These are phyloP conservation scores for Sericinus montela DNA, from an alignment of 2,888 invertebrate genomes.

Conservation along the genomic window DNA sequence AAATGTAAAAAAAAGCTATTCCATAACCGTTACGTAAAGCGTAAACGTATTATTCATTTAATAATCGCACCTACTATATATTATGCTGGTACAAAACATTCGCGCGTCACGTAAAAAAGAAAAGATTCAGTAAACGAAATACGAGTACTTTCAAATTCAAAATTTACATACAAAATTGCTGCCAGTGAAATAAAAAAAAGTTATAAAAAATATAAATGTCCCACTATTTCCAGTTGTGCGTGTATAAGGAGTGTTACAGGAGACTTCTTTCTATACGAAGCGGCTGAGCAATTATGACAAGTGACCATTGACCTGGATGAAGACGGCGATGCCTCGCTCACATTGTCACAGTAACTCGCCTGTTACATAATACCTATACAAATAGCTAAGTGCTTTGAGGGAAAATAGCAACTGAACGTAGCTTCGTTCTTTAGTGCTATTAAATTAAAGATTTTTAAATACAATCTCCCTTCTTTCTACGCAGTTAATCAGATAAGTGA, in stretches of 20 bases:
- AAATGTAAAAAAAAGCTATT: too few species aligned
- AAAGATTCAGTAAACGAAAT: neutral
- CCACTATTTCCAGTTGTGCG: slow-evolving; percentile 12
- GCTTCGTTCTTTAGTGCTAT: neutral
- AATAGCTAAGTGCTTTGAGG: slow-evolving; percentile 2
- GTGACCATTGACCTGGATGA: slow-evolving; percentile 34
- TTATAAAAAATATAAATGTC: slow-evolving; percentile 2
- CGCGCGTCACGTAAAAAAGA: neutral
- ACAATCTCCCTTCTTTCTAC: too few species aligned
- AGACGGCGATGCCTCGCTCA: slow-evolving; percentile 25
- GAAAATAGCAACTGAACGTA: neutral
- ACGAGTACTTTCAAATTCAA: neutral
- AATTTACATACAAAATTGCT: slow-evolving; percentile 4
- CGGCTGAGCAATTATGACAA: slow-evolving; percentile 36
- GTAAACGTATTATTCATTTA: too few species aligned
- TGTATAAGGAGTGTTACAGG: slow-evolving; percentile 21
- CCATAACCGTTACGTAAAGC: too few species aligned
- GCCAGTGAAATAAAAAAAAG: neutral
- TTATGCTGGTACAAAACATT: neutral
- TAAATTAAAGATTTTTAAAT: too few species aligned
- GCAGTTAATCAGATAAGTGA: too few species aligned
- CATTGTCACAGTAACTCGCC: slow-evolving; percentile 8
- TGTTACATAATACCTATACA: slow-evolving; percentile 18
- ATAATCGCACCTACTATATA: too few species aligned
- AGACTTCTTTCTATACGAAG: slow-evolving; percentile 21